Conservation (phyloP, 2,888 invertebrate species). For the Chrysomela aeneicollis region DNA sequence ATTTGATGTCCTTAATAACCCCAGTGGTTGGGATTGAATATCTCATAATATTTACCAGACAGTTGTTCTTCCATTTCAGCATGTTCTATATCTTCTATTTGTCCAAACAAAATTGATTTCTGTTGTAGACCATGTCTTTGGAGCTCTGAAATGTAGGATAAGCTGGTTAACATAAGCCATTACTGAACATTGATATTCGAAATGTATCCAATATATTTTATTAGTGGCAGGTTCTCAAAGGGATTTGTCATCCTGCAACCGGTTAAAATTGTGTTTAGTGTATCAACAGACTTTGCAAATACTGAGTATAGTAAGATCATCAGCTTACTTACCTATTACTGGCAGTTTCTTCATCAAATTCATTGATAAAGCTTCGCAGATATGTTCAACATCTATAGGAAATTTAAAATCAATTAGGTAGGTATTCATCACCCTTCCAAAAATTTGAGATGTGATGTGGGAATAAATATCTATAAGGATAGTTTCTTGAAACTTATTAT, state of each 20-base stretch:
- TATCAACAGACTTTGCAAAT: not conserved
- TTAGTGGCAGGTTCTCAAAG: too few relatives aligned
- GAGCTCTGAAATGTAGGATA: constrained; percentile 2
- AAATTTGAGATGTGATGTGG: too few relatives aligned
- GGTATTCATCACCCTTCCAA: too few relatives aligned
- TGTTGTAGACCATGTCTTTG: not conserved
- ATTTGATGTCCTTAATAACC: too few relatives aligned
- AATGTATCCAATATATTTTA: not conserved
- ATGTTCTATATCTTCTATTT: not conserved
- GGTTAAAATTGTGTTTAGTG: not conserved
- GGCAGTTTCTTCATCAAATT: constrained; percentile 1
- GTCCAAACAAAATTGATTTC: not conserved
- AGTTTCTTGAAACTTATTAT: too few relatives aligned
- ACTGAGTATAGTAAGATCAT: not conserved
- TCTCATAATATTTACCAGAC: not conserved
- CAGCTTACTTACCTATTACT: not conserved
- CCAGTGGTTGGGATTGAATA: not conserved
- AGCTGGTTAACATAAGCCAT: constrained; percentile 2
- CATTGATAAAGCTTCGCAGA: not conserved
- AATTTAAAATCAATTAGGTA: too few relatives aligned
- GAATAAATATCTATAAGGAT: too few relatives aligned
- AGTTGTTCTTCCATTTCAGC: not conserved
- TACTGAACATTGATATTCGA: not conserved
- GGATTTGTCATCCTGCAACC: not conserved
- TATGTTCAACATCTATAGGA: not conserved